Base-by-base conservation (phyloP, 2,888 invertebrate species). In the Odontothrips loti region DNA sequence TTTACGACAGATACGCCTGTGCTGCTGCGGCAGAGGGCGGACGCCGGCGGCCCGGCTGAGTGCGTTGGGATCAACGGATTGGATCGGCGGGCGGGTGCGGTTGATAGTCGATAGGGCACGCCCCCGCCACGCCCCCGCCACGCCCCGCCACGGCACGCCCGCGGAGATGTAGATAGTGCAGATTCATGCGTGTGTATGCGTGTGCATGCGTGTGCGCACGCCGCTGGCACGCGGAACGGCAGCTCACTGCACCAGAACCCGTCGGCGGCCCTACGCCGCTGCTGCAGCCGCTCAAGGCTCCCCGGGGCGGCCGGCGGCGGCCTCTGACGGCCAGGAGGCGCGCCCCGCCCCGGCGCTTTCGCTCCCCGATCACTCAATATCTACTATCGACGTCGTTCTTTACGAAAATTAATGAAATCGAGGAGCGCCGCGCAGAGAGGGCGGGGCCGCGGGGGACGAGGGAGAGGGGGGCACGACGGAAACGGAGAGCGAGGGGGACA, bases 351-450 rank as follows among this genome's bases (percentile, higher is more conserved):
- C 34, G 34, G 3, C 34, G 34, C 51, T 11, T 17, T 17, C 58
- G n/a, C 58, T 58, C 23, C 23, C 23, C 68, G 68, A 68, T 23
- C 68, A 23, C 68, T 68, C 68, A 68, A 68, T 68, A 68, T 68
- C 68, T 68, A n/a, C 68, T 11, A 68, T 68, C 68, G 68, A n/a
- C 68, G 68, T 68, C 68, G 23, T 68, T 23, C 68, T 68, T 68
- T 68, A 68, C 68, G 68, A 68, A 68, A 68, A 68, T 68, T 68
- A 68, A 68, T 68, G 68, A 68, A 68, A 68, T 68, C 20, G 68
- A 68, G 68, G 6, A 68, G 68, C 58, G n/a, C 15, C 58, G 17
- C 58, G 58, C 58, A 17, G 6, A 17, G 58, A 6, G 58, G 58
- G n/a, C 15, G 58, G 58, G 58, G 17, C 15, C 20, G 17, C 12